Evolutionary conservation across 2,888 invertebrate genomes (phyloP).

Genomic region (Agrotis clavis): DNA sequence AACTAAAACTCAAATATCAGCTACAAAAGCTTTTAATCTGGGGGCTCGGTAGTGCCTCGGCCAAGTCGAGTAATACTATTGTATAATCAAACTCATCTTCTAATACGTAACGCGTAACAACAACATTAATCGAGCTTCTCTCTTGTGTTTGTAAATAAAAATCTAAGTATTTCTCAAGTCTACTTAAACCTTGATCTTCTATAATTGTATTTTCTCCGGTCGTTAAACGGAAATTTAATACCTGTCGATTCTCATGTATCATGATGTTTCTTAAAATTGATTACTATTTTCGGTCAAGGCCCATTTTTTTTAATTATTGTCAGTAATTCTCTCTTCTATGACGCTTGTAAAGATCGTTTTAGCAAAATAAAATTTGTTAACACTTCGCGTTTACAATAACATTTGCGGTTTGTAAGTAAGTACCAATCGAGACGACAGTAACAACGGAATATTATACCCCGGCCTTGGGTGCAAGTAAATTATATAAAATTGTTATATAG

Average conservation of each 20-base stretch:
- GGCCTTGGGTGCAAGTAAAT: constrained; percentile 39
- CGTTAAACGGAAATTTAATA: constrained; percentile 27
- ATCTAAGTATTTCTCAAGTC: no score
- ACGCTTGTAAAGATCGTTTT: neutral
- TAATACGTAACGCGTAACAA: no score
- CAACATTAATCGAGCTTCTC: no score
- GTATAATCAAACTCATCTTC: no score
- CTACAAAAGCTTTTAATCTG: no score
- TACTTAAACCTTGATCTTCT: neutral
- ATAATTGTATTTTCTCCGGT: constrained; percentile 19
- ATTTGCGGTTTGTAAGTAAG: constrained; percentile 30
- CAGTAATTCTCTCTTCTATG: neutral
- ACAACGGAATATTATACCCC: constrained; percentile 1
- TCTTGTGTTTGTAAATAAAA: no score
- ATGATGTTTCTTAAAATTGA: neutral
- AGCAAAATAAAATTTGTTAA: constrained; percentile 22
- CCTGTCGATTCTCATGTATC: constrained; percentile 26
- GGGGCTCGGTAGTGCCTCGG: no score
- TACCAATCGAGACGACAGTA: constrained; percentile 20
- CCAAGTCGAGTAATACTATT: no score
- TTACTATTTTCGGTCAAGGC: constrained; percentile 21
- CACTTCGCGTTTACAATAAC: neutral
- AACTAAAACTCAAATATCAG: no score
- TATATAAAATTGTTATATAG: constrained; percentile 11
- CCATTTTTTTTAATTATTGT: neutral